Evolutionary conservation across 1,140 invertebrate species (phyloP).

Genomic region (Scaptomyza graminum): DNA sequence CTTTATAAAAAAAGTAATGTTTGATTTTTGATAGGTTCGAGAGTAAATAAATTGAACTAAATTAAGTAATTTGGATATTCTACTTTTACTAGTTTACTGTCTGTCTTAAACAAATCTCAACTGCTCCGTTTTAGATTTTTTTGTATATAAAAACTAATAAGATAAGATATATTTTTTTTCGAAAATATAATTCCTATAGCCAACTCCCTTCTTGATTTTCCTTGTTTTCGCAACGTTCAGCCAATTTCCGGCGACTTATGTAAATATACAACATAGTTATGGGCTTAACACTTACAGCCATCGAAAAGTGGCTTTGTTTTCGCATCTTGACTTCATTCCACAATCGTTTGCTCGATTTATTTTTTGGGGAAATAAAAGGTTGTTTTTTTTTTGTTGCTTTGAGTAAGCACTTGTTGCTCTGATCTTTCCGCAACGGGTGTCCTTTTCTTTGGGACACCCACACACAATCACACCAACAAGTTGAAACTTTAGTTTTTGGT

Average conservation of each 20-base stretch:
- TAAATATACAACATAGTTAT: neutral
- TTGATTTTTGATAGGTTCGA: too few relatives aligned
- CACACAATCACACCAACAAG: constrained; percentile 8
- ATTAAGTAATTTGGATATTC: too few relatives aligned
- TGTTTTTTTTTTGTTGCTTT: constrained; percentile 27
- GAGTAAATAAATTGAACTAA: too few relatives aligned
- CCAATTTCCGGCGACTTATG: neutral
- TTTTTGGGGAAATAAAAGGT: constrained; percentile 53
- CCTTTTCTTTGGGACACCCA: constrained; percentile 52
- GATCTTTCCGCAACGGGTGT: constrained; percentile 29
- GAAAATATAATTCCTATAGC: too few relatives aligned
- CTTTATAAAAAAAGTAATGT: too few relatives aligned
- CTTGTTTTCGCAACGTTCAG: neutral
- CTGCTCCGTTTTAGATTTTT: too few relatives aligned
- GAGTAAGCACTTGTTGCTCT: constrained; percentile 67
- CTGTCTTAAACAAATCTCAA: too few relatives aligned
- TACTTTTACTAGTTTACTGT: too few relatives aligned
- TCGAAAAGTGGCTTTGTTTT: constrained; percentile 3
- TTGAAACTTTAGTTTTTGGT: constrained; percentile 63
- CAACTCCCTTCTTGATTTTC: too few relatives aligned
- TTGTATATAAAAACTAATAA: too few relatives aligned
- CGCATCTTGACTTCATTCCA: constrained; percentile 38
- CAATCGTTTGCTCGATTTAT: constrained; percentile 13
- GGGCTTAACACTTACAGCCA: constrained; percentile 2
- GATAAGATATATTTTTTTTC: too few relatives aligned